Evolutionary conservation across 2,113 vertebrate species (phyloP).

Genomic region (Callaeas wilsoni): DNA sequence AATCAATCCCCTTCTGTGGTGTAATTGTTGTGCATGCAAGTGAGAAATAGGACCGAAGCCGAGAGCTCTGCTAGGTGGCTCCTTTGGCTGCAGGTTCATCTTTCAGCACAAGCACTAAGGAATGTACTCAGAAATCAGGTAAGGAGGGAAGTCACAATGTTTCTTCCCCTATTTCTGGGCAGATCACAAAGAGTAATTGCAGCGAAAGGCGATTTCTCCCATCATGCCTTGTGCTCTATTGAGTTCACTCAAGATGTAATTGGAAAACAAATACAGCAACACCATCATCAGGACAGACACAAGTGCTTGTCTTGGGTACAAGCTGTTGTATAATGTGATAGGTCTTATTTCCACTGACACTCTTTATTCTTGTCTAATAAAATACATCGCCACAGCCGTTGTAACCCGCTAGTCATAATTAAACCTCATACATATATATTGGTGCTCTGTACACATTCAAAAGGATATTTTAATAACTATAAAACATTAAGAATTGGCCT

Average conservation of each 20-base stretch:
- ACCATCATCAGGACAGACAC: slow-evolving; percentile 62
- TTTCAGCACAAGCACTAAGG: background rate
- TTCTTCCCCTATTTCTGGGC: slow-evolving; percentile 28
- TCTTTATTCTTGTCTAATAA: slow-evolving; percentile 64
- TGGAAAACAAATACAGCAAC: slow-evolving; percentile 69
- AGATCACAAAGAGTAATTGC: slow-evolving; percentile 53
- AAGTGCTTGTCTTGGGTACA: slow-evolving; percentile 53
- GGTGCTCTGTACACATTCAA: background rate
- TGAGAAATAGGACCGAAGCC: background rate
- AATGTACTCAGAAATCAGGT: background rate
- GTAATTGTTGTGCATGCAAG: background rate
- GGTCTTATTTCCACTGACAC: slow-evolving; percentile 63
- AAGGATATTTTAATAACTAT: slow-evolving; percentile 39
- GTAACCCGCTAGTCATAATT: slow-evolving; percentile 42
- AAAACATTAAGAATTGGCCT: slow-evolving; percentile 8
- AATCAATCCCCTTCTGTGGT: slow-evolving; percentile 14
- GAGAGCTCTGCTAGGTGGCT: background rate
- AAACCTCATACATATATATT: slow-evolving; percentile 25
- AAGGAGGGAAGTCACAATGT: background rate
- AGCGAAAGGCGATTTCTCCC: slow-evolving; percentile 59
- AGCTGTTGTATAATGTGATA: slow-evolving; percentile 54
- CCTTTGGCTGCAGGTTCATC: background rate
- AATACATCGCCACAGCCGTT: background rate
- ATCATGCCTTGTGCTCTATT: slow-evolving; percentile 54
- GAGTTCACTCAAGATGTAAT: slow-evolving; percentile 69